Conservation (phyloP, 1,140 invertebrate species). For the Eufriesea mexicana region DNA sequence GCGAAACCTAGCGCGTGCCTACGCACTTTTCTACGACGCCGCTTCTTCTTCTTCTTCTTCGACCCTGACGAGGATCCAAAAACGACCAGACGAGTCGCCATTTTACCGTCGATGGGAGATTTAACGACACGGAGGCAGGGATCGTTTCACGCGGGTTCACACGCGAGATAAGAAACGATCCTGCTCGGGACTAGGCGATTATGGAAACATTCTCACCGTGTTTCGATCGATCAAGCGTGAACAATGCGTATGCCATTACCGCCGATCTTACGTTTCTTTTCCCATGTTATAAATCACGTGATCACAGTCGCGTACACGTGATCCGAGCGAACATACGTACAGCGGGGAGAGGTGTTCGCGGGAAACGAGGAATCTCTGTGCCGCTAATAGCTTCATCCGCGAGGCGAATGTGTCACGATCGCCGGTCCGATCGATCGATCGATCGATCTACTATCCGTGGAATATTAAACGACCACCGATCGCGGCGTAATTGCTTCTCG, state of each 20-base stretch:
- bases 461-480: slow-evolving; percentile 39
- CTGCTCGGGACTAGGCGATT: background rate
- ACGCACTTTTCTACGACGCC: slow-evolving; percentile 42
- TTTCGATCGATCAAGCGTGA: slow-evolving; percentile 1
- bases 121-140: too few species aligned
- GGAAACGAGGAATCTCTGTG: slow-evolving; percentile 11
- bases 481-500: slow-evolving; percentile 10
- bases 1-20: slow-evolving; percentile 48
- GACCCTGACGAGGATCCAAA: background rate
- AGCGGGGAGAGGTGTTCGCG: background rate
- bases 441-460: background rate
- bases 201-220: slow-evolving; percentile 4
- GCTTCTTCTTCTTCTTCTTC: slow-evolving; percentile 9
- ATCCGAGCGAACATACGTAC: background rate
- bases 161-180: background rate
- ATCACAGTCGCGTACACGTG: background rate
- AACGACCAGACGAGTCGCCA: background rate
- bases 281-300: background rate
- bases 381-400: slow-evolving; percentile 17
- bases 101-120: background rate
- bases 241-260: background rate
- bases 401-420: slow-evolving; percentile 24
- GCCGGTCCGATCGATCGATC: background rate
- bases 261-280: background rate
- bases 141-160: background rate